Evolutionary conservation across 1,140 invertebrate genomes (phyloP), one percentile per base, ranked within the genome.

Genomic region (Rhyacophila brunnea): DNA sequence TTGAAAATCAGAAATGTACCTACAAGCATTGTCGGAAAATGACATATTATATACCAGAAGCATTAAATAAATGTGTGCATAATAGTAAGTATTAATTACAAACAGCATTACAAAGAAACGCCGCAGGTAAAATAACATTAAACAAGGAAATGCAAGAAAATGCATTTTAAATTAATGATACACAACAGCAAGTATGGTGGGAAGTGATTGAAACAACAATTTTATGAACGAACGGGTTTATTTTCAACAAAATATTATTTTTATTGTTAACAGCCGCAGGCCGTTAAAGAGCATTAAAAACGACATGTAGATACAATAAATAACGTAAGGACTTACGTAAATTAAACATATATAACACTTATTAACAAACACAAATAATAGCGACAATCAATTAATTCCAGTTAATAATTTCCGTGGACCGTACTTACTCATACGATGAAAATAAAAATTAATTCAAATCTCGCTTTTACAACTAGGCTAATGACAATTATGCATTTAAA

Each of bases 291-390:
- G 36, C 13, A 40, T 17, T 40, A 49, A 47, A 56, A 58, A 58
- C 47, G 56, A 58, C n/a, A 58, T 42, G 32, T 44, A 34, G 36
- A 58, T 50, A 49, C 38, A 57, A 57, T 58, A 58, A 58, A 58
- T 58, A 58, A 58, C 47, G 42, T 44, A 52, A 40, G 35, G 14
- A 14, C 14, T 19, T 23, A 46, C 18, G 2, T 18, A 43, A 48
- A 48, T 48, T 32, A 57, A n/a, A 57, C 14, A 35, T 14, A 45
- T 7, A 17, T 52, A 15, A 15, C 36, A 17, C 49, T 28, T 28
- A 28, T 28, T 5, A 28, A 5, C 23, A 28, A 28, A 28, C n/a
- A n/a, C n/a, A n/a, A n/a, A n/a, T n/a, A n/a, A n/a, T n/a, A n/a
- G n/a, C n/a, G n/a, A n/a, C n/a, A 28, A 3, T 5, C 23, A 28